Base-by-base conservation (phyloP, 2,113 vertebrate genomes). In the Sinocyclocheilus anshuiensis region DNA sequence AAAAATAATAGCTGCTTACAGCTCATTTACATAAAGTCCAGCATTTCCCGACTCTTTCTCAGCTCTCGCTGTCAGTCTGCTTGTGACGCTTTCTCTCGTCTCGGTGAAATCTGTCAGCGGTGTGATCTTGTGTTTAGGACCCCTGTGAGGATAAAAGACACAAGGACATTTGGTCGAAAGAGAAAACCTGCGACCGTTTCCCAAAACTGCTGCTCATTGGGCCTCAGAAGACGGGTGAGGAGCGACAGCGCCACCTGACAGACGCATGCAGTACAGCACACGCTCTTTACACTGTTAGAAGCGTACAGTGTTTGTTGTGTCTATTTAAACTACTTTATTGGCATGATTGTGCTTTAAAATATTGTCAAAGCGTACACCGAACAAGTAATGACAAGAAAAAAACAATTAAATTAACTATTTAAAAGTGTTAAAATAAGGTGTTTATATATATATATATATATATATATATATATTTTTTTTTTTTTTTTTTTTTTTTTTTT, bases 151-250 rank as follows among this genome's bases (percentile, higher is more conserved):
- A 99, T 93, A 99, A 98, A 92, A 95, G 98, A 29, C 98, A 99
- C 95, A 98, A 98, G 93, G 98, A 99, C 92, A 99, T 99, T 92
- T 99, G 98, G 98, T 99, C 98, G 86, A 99, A 99, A 94, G 98
- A 99, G 94, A 99, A 99, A 95, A 99, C 97, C 1, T 99, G 98
- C 92, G 98, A 99, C 90, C 96, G 97, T 77, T 99, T 99, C 91
- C 98, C 98, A 16, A 98, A 98, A 92, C 96, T 99, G 78, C 96
- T 99, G 2, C 97, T 99, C 92, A 97, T 99, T 0, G 98, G 98
- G 42, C 98, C 98, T 90, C 98, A 99, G 92, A 99, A 99, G 93
- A 99, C 98, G 92, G 98, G 98, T 97, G 91, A 92, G 91, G 76
- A 65, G 5, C 89, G 87, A 84, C 83, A 89, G 82, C 87, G 55